These are phyloP conservation scores for Schizothorax lantsangensis DNA, from an alignment of 2,797 vertebrate genomes.

Conservation along the genomic window DNA sequence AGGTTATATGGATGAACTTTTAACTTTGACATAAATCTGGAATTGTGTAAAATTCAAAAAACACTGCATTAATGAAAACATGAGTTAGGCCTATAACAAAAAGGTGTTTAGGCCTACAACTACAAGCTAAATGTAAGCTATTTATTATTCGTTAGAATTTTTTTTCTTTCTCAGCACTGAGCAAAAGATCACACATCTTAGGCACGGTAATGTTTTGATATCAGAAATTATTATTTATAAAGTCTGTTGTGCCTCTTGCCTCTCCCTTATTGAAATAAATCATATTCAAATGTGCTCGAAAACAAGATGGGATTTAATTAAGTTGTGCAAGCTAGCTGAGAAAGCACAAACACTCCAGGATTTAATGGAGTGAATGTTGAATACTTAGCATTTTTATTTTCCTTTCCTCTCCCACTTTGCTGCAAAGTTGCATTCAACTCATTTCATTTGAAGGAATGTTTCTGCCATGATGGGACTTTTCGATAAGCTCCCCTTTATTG, in stretches of 20 bases:
- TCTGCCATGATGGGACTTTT: slow-evolving; percentile 41
- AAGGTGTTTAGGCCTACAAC: not conserved
- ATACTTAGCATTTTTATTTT: slow-evolving; percentile 53
- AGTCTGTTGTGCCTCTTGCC: slow-evolving; percentile 55
- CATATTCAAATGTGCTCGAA: slow-evolving; percentile 60
- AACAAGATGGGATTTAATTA: slow-evolving; percentile 65
- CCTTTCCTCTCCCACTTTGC: slow-evolving; percentile 2
- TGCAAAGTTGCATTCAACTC: slow-evolving; percentile 37
- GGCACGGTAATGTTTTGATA: slow-evolving; percentile 57
- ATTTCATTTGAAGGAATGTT: slow-evolving; percentile 47
- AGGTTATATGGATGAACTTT: too few relatives aligned
- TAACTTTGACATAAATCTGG: not conserved
- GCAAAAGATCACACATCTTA: not conserved
- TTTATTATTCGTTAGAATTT: slow-evolving; percentile 1
- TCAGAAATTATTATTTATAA: slow-evolving; percentile 58
- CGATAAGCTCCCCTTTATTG: slow-evolving; percentile 54
- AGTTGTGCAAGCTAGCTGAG: slow-evolving; percentile 63
- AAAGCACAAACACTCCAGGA: slow-evolving; percentile 60
- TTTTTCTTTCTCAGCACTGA: not conserved
- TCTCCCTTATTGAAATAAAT: slow-evolving; percentile 61
- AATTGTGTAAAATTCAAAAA: not conserved
- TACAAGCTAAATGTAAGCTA: not conserved
- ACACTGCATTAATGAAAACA: not conserved
- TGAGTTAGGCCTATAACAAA: not conserved
- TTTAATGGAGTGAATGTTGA: slow-evolving; percentile 58